phyloP scores from a whole-genome alignment of 2,888 invertebrate species.

The Microdon myrmicae region DNA sequence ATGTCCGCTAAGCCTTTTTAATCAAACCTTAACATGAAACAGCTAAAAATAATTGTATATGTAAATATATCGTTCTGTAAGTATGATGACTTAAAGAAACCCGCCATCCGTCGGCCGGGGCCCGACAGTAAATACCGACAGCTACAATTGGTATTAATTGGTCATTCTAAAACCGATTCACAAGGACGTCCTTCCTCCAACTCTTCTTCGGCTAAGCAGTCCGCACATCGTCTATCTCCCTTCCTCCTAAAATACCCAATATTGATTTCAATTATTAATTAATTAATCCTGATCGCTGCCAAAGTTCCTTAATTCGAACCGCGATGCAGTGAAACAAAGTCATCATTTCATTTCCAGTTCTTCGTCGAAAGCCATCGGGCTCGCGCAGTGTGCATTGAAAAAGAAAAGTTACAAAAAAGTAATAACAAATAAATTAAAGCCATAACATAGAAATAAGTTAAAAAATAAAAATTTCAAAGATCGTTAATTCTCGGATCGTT shows the following conservation, averaged over 20 bases:
- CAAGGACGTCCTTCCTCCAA: slow-evolving; percentile 20
- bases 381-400: slow-evolving; percentile 43
- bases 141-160: slow-evolving; percentile 3
- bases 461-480: no score
- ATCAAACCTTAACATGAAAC: no score
- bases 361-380: slow-evolving; percentile 45
- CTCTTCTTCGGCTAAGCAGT: not conserved
- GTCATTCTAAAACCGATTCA: no score
- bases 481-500: slow-evolving; percentile 12
- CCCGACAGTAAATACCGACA: slow-evolving; percentile 1
- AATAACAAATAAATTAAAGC: no score
- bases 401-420: no score
- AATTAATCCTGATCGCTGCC: slow-evolving; percentile 50
- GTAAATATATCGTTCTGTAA: no score
- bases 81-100: no score
- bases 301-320: slow-evolving; percentile 42
- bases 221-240: not conserved
- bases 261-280: slow-evolving; percentile 53
- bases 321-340: slow-evolving; percentile 42
- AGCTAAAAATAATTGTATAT: no score
- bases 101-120: not conserved
- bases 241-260: slow-evolving; percentile 29
- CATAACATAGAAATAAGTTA: no score
- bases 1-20: no score
- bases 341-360: slow-evolving; percentile 51